Conservation (phyloP, 2,113 vertebrate genomes). For the Camarhynchus parvulus region DNA sequence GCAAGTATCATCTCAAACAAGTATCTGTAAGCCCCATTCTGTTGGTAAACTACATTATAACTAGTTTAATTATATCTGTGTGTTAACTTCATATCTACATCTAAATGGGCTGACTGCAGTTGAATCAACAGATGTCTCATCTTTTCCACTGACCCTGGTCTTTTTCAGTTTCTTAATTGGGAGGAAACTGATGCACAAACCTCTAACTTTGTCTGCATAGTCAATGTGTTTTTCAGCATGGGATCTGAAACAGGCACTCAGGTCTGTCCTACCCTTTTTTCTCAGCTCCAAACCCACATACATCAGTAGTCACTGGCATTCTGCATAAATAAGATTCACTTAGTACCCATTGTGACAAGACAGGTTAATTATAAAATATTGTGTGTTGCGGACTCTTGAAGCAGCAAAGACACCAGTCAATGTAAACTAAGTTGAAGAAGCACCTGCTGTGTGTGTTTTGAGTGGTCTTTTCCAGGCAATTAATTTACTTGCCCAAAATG, state of each 20-base stretch:
- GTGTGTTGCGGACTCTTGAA: conserved; percentile 4
- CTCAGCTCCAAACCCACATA: background rate
- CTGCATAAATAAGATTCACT: background rate
- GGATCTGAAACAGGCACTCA: background rate
- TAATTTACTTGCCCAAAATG: conserved; percentile 31
- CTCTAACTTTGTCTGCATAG: background rate
- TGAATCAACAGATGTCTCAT: background rate
- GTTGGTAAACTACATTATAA: background rate
- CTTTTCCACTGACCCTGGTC: background rate
- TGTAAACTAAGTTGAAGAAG: conserved; percentile 37
- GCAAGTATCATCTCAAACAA: background rate
- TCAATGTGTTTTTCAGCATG: background rate
- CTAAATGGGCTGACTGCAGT: background rate
- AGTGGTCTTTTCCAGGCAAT: conserved; percentile 46
- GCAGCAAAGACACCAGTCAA: conserved; percentile 32
- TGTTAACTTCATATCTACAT: background rate
- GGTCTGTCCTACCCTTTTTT: background rate
- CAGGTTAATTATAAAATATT: conserved; percentile 28
- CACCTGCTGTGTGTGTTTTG: conserved; percentile 36
- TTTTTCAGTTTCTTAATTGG: background rate
- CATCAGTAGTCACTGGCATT: background rate
- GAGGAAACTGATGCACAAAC: background rate
- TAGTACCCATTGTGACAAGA: background rate
- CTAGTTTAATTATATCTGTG: background rate
- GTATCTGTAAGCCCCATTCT: background rate